These are phyloP conservation scores for Temnothorax rugatulus DNA, from an alignment of 2,888 invertebrate genomes.

Conservation along the genomic window DNA sequence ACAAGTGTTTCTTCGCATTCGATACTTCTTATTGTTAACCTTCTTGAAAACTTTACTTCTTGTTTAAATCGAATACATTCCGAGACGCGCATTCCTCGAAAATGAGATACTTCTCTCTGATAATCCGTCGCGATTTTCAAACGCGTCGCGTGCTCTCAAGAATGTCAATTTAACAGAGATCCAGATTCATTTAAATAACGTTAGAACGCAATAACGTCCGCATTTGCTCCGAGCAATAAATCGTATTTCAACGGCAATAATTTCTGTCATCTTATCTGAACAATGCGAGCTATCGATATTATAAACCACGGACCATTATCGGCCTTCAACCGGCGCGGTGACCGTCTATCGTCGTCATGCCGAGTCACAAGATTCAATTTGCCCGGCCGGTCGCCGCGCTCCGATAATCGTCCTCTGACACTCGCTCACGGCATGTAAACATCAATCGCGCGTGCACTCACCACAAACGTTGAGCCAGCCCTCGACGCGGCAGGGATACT, in stretches of 20 bases:
- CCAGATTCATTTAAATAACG: background rate
- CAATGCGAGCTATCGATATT: background rate
- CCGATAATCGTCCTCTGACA: background rate
- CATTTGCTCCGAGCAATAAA: background rate
- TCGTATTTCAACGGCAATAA: background rate
- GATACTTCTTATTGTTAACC: background rate
- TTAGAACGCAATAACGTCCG: background rate
- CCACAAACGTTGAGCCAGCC: slow-evolving; percentile 89
- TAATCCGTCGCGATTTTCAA: background rate
- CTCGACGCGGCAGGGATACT: slow-evolving; percentile 88
- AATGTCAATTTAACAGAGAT: background rate
- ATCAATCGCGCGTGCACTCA: slow-evolving; percentile 81
- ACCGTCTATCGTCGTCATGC: background rate
- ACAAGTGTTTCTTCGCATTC: background rate
- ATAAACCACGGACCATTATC: background rate
- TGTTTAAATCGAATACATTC: background rate
- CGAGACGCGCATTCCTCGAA: background rate
- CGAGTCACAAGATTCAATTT: background rate
- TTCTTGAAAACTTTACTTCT: background rate
- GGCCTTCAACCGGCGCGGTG: background rate
- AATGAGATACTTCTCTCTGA: background rate
- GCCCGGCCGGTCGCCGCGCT: background rate
- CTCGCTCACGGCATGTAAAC: slow-evolving; percentile 26
- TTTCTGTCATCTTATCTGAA: background rate
- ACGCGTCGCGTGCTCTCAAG: background rate